Conservation (phyloP, 2,888 invertebrate genomes). For the Agrilus biguttatus region DNA sequence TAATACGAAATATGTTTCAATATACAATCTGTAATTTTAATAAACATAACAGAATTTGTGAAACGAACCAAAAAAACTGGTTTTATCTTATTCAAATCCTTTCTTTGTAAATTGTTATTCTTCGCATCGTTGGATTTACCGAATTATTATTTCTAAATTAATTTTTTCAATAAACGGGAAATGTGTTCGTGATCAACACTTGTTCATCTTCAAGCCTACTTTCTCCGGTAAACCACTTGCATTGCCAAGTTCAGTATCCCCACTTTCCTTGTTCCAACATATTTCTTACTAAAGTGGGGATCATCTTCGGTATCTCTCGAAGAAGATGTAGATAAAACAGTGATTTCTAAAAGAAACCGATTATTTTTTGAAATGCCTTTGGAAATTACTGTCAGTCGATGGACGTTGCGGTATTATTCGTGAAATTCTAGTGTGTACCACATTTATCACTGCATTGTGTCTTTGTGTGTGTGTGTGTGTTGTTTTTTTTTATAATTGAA, state of each 20-base stretch:
- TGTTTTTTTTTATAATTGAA: conserved; percentile 8
- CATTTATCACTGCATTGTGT: conserved; percentile 4
- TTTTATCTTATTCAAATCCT: too few species aligned
- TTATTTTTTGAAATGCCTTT: conserved; percentile 15
- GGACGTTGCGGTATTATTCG: conserved; percentile 1
- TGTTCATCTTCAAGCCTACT: conserved; percentile 15
- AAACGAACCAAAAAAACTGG: too few species aligned
- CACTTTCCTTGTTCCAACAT: conserved; percentile 11
- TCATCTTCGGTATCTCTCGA: conserved; percentile 7
- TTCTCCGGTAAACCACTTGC: conserved; percentile 14
- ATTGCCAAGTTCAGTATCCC: conserved; percentile 11
- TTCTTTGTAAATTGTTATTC: too few species aligned
- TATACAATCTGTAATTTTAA: too few species aligned
- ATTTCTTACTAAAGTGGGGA: conserved; percentile 13
- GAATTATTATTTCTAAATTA: too few species aligned
- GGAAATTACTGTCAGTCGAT: conserved; percentile 13
- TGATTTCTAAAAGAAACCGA: conserved; percentile 13
- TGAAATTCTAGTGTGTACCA: conserved; percentile 4
- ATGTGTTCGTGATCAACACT: too few species aligned
- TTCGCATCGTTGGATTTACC: too few species aligned
- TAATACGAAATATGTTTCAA: too few species aligned
- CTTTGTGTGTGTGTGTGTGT: conserved; percentile 13
- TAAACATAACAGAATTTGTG: too few species aligned
- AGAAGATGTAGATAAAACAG: conserved; percentile 14
- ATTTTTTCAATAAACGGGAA: too few species aligned